A percentile compares a stretch with the other conserved stretches of the same genome.
Evolutionary conservation across 2,888 invertebrate species (phyloP).

Genomic region (Girardia tigrina): DNA sequence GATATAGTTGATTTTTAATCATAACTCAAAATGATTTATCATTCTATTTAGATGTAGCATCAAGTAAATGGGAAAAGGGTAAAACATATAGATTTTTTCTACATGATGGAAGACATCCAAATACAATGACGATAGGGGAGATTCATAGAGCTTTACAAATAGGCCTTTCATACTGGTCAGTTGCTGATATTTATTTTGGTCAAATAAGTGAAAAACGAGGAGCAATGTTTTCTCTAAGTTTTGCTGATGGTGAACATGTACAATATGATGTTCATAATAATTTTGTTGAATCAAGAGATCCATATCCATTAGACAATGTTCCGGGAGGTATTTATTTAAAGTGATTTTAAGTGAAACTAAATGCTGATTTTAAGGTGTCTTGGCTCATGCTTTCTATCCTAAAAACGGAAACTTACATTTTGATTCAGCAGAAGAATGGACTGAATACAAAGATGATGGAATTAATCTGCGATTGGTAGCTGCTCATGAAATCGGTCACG

Average conservation of each 20-base stretch:
- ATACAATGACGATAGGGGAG: neutral
- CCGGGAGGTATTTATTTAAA: neutral
- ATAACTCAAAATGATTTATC: neutral
- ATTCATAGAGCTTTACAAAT: neutral
- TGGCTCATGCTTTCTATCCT: conserved; percentile 4
- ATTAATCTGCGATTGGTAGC: neutral
- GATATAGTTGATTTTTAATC: neutral
- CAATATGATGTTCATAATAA: neutral
- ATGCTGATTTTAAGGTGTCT: neutral
- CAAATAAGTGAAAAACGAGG: neutral
- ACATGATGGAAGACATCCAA: conserved; percentile 2
- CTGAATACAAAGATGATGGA: neutral
- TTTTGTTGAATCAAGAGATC: neutral
- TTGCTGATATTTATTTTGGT: neutral
- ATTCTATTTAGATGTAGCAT: neutral
- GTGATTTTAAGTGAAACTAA: neutral
- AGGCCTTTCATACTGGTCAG: neutral
- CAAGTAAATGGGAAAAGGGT: neutral
- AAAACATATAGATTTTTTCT: neutral
- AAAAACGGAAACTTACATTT: conserved; percentile 1
- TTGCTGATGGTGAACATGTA: neutral
- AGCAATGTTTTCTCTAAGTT: conserved; percentile 10
- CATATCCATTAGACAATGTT: neutral
- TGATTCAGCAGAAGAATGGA: conserved; percentile 18
- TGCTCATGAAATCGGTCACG: neutral